These are phyloP conservation scores for Labia minor DNA, from an alignment of 2,888 invertebrate genomes.

Conservation along the genomic window DNA sequence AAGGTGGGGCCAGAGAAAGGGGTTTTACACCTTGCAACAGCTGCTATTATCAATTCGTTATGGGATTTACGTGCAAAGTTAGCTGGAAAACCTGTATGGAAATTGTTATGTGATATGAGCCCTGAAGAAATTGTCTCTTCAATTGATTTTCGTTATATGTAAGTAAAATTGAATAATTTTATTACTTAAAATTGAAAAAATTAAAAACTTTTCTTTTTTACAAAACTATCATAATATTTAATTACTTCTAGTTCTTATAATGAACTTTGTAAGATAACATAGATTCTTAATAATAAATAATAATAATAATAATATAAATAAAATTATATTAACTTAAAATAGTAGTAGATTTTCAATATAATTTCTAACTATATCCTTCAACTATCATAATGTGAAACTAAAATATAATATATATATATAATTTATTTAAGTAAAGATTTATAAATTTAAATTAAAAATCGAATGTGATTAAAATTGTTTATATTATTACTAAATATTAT, in stretches of 20 bases:
- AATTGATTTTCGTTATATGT: slow-evolving; percentile 72
- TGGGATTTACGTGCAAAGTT: slow-evolving; percentile 88
- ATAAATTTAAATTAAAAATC: too few species aligned
- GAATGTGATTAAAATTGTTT: too few species aligned
- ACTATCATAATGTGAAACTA: too few species aligned
- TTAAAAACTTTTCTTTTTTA: too few species aligned
- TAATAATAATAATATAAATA: too few species aligned
- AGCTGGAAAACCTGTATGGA: slow-evolving; percentile 79
- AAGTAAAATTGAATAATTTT: slow-evolving; percentile 28
- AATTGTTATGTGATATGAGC: slow-evolving; percentile 66
- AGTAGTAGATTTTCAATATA: too few species aligned
- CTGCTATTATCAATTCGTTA: slow-evolving; percentile 77
- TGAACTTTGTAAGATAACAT: slow-evolving; percentile 15
- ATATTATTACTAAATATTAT: too few species aligned
- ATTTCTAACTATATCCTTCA: too few species aligned
- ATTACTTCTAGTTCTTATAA: neutral
- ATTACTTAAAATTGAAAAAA: neutral
- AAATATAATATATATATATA: too few species aligned
- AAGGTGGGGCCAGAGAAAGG: slow-evolving; percentile 87
- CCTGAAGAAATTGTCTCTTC: slow-evolving; percentile 75
- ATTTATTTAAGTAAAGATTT: too few species aligned
- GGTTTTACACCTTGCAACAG: slow-evolving; percentile 74
- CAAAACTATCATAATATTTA: neutral
- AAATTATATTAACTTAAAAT: too few species aligned
- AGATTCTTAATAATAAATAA: too few species aligned